Conservation (phyloP, 2,888 invertebrate genomes). For the Synergus umbraculus region DNA sequence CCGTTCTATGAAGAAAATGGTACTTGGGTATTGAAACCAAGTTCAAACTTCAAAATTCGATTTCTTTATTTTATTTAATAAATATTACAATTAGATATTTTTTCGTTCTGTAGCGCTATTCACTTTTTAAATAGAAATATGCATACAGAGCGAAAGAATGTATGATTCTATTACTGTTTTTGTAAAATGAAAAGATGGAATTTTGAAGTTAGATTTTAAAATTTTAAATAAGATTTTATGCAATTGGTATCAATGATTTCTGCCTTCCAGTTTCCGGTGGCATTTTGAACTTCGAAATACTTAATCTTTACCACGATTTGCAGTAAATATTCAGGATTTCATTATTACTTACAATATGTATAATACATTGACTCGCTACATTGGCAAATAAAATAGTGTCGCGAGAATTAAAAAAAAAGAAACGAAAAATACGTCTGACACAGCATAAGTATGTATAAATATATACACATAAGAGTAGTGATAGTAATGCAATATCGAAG, state of each 20-base stretch:
- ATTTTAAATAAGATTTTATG: background rate
- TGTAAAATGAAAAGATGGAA: too few species aligned
- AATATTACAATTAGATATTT: too few species aligned
- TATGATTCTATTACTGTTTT: too few species aligned
- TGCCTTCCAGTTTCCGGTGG: background rate
- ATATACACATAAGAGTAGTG: constrained; percentile 50
- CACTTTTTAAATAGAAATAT: too few species aligned
- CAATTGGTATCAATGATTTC: background rate
- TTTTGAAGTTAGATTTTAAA: background rate
- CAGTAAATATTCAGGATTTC: constrained; percentile 67
- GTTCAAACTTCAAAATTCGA: too few species aligned
- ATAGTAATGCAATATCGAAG: background rate
- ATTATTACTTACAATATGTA: constrained; percentile 59
- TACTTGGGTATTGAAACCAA: too few species aligned
- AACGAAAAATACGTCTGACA: constrained; percentile 5
- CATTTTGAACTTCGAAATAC: background rate
- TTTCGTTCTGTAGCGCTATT: too few species aligned
- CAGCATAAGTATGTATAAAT: constrained; percentile 51
- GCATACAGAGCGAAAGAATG: too few species aligned
- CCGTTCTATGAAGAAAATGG: too few species aligned
- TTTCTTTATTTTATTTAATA: too few species aligned
- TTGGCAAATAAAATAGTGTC: constrained; percentile 30
- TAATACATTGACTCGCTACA: constrained; percentile 51
- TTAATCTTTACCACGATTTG: constrained; percentile 46
- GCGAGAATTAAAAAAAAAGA: constrained; percentile 39